These are phyloP conservation scores for Homarus gammarus DNA, from an alignment of 2,888 invertebrate genomes.

Conservation along the genomic window DNA sequence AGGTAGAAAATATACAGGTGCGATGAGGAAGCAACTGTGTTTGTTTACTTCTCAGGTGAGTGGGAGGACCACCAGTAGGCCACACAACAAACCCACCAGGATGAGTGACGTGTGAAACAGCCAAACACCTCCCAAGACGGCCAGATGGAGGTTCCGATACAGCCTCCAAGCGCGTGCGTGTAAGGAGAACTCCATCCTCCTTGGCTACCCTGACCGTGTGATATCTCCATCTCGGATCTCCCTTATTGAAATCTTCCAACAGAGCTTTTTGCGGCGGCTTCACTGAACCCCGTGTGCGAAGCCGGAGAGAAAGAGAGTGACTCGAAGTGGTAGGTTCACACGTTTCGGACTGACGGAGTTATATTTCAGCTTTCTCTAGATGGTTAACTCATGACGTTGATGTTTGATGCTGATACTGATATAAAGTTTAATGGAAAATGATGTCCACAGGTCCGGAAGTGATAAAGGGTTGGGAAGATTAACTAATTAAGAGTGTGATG, in stretches of 20 bases:
- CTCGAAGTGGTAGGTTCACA: too few relatives aligned
- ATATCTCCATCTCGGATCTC: slow-evolving; percentile 41
- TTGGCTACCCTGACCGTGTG: slow-evolving; percentile 10
- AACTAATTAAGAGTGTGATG: slow-evolving; percentile 18
- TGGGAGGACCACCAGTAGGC: too few relatives aligned
- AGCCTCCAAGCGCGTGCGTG: too few relatives aligned
- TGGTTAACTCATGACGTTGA: too few relatives aligned
- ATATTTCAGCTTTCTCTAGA: neutral
- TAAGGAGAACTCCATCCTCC: slow-evolving; percentile 1
- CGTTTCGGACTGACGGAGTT: neutral
- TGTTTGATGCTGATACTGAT: neutral
- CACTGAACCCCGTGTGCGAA: neutral
- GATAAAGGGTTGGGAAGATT: slow-evolving; percentile 20
- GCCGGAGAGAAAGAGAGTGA: neutral
- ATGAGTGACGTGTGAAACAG: too few relatives aligned
- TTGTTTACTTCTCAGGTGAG: too few relatives aligned
- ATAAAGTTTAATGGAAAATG: neutral
- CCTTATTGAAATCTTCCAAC: slow-evolving; percentile 43
- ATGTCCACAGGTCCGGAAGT: slow-evolving; percentile 26
- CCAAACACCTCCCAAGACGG: neutral
- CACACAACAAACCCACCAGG: too few relatives aligned
- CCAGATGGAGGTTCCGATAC: slow-evolving; percentile 3
- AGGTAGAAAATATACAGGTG: too few relatives aligned
- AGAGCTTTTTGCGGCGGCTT: neutral
- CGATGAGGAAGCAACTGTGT: too few relatives aligned